A percentile compares a stretch with the other conserved stretches of the same genome.
phyloP scores from a whole-genome alignment of 2,797 vertebrate species.

The Picus viridis region DNA sequence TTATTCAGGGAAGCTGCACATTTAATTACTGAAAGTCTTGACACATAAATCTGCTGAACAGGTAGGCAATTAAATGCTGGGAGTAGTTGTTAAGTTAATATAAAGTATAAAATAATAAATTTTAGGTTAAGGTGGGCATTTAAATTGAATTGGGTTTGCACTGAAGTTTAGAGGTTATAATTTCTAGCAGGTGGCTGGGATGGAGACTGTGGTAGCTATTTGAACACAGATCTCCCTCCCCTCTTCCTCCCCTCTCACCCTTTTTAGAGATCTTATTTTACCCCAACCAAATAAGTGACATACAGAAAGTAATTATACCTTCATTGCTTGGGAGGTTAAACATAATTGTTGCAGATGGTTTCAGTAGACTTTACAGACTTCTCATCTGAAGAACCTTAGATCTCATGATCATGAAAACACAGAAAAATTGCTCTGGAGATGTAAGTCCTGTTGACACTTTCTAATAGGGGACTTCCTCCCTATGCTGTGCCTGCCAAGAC shows the following conservation, averaged over 20 bases:
- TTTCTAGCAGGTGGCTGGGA: conserved; percentile 71
- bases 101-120: conserved; percentile 56
- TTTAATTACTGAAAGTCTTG: conserved; percentile 58
- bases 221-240: background rate
- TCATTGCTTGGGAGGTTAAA: background rate
- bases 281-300: background rate
- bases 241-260: background rate
- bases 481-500: conserved; percentile 28
- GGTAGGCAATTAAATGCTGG: conserved; percentile 47
- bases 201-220: conserved; percentile 25
- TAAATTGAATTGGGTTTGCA: conserved; percentile 59
- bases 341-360: background rate
- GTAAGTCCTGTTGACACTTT: conserved; percentile 24
- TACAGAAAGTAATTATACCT: background rate
- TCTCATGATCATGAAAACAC: background rate
- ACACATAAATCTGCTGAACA: conserved; percentile 26
- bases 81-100: conserved; percentile 52
- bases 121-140: conserved; percentile 11
- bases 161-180: conserved; percentile 59
- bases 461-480: background rate
- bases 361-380: background rate
- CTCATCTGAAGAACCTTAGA: background rate
- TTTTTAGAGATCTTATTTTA: conserved; percentile 15
- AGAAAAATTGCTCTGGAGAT: background rate
- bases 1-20: conserved; percentile 45